Evolutionary conservation across 1,140 invertebrate species (phyloP).

Genomic region (Bradysia coprophila): DNA sequence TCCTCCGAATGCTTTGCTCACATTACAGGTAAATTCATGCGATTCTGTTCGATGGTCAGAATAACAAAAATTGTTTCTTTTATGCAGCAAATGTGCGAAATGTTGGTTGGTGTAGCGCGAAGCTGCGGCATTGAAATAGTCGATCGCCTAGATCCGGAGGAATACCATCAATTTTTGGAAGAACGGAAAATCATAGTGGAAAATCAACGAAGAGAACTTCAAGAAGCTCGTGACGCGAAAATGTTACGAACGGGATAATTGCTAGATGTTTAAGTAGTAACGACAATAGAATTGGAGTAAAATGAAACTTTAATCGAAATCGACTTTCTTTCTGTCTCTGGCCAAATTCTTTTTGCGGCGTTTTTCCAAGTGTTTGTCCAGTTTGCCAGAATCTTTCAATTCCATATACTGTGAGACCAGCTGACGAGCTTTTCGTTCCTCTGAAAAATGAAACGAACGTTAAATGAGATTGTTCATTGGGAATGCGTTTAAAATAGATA

Average conservation of each 20-base stretch:
- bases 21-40: slow-evolving; percentile 13
- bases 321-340: slow-evolving; percentile 31
- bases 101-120: slow-evolving; percentile 55
- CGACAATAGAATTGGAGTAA: slow-evolving; percentile 1
- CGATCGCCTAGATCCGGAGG: slow-evolving; percentile 52
- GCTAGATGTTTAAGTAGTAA: not conserved
- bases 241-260: slow-evolving; percentile 57
- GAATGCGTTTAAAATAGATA: not conserved
- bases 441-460: slow-evolving; percentile 28
- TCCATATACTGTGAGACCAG: slow-evolving; percentile 53
- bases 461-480: not conserved
- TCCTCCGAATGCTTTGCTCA: slow-evolving; percentile 42
- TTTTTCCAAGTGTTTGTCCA: slow-evolving; percentile 56
- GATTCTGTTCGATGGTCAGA: not conserved
- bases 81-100: slow-evolving; percentile 62
- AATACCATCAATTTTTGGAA: slow-evolving; percentile 70
- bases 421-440: slow-evolving; percentile 41
- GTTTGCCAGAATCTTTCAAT: slow-evolving; percentile 45
- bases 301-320: slow-evolving; percentile 11
- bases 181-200: slow-evolving; percentile 53
- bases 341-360: slow-evolving; percentile 41
- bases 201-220: slow-evolving; percentile 55
- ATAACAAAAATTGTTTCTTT: slow-evolving; percentile 5
- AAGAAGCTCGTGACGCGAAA: slow-evolving; percentile 82
- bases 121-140: slow-evolving; percentile 80